Conservation (phyloP, 2,888 invertebrate species). For the Cantharis flavilabris region DNA sequence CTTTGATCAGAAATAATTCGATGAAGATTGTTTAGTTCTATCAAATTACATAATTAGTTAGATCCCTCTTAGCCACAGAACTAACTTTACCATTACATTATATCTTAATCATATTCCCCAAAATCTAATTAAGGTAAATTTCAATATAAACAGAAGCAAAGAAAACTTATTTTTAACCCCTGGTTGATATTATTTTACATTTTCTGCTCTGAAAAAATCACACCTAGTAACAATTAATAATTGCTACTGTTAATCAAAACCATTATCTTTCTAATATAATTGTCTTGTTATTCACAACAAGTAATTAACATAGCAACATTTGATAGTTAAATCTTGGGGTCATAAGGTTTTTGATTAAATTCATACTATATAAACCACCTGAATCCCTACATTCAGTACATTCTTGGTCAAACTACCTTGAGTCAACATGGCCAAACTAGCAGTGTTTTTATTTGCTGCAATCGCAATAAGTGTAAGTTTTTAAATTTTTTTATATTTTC, state of each 20-base stretch:
- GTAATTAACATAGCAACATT: neutral
- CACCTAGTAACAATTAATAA: neutral
- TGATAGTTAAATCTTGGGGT: neutral
- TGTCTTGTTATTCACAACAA: neutral
- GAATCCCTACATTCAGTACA: neutral
- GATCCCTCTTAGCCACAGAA: neutral
- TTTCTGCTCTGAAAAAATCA: neutral
- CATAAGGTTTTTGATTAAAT: neutral
- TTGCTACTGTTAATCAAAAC: neutral
- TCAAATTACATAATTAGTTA: neutral
- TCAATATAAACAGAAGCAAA: too few relatives aligned
- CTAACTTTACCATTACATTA: too few relatives aligned
- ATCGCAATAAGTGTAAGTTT: neutral
- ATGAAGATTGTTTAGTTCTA: neutral
- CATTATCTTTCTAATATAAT: neutral
- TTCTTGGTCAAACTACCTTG: neutral
- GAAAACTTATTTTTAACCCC: too few relatives aligned
- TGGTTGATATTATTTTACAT: neutral
- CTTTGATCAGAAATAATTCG: too few relatives aligned
- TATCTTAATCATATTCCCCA: too few relatives aligned
- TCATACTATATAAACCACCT: neutral
- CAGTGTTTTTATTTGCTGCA: neutral
- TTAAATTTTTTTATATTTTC: neutral
- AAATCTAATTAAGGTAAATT: too few relatives aligned
- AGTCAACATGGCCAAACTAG: neutral